Base-by-base conservation (phyloP, 92 coral and sea anemone species). In the Palythoa grandiflora region DNA sequence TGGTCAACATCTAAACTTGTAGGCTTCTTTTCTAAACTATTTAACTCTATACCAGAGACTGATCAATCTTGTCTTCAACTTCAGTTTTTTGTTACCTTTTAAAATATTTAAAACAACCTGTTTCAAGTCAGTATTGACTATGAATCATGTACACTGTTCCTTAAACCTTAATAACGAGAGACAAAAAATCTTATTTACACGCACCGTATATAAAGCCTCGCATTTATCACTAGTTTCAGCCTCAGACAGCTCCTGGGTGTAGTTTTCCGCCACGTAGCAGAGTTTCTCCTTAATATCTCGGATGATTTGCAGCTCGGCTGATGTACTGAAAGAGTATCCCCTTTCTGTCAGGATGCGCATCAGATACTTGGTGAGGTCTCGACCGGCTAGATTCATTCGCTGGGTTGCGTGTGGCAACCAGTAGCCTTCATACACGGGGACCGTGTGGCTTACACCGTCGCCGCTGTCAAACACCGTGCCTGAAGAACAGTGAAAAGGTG, bases 381-480 rank as follows among this genome's bases (percentile, higher is more conserved):
- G 89, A 20, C 99, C 99, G 0, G 99, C 99, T 35, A 97, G 87
- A 88, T 97, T 83, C 85, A 96, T 91, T 74, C 97, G 89, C 88
- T 92, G 95, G 48, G 97, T 97, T 19, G 99, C 98, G 87, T 97
- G 99, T 21, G 99, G 98, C 21, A 97, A 87, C 96, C 96, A 94
- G 94, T 97, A 95, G 79, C 99, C 99, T 87, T 97, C 99, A 78
- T 95, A 97, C 78, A 97, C 96, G 13, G 99, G 98, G 1, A 97
- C 99, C 14, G 98, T 95, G 92, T 97, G 97, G 71, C 96, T 93
- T 1, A 94, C 97, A 1, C 96, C 97, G 59, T 97, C 96, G 35
- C 99, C 99, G 55, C 98, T 95, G 88, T 97, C 99, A 84, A 93
- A 97, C 13, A 97, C 99, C 2, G 94, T 90, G 52, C 99, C 99